phyloP scores from a whole-genome alignment of 2,113 vertebrate species.

The Epinephelus lanceolatus region DNA sequence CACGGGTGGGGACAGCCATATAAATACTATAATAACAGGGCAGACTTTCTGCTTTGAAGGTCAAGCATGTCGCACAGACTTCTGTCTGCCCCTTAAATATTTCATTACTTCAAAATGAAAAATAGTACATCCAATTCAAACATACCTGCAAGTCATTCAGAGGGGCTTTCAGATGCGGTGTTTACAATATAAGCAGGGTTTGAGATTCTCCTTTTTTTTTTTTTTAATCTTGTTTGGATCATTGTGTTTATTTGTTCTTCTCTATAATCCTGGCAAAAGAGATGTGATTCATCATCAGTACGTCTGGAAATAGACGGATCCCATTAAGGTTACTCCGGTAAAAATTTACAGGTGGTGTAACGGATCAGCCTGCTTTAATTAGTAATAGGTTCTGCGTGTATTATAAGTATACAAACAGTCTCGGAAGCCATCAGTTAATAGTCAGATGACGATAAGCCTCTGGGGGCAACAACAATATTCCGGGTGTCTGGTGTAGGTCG shows the following conservation, averaged over 20 bases:
- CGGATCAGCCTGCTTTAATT: slow-evolving; percentile 12
- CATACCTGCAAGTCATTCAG: slow-evolving; percentile 75
- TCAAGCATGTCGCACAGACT: slow-evolving; percentile 72
- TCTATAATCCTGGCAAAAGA: slow-evolving; percentile 9
- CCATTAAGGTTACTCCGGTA: neutral
- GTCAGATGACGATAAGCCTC: too few relatives aligned
- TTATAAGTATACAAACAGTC: neutral
- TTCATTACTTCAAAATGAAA: slow-evolving; percentile 85
- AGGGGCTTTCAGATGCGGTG: slow-evolving; percentile 47
- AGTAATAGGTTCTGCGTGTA: neutral
- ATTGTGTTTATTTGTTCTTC: slow-evolving; percentile 43
- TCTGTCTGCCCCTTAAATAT: slow-evolving; percentile 81
- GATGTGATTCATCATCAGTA: slow-evolving; percentile 17
- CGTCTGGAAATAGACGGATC: slow-evolving; percentile 15
- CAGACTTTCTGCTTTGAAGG: slow-evolving; percentile 80
- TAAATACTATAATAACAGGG: slow-evolving; percentile 84
- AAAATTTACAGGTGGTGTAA: slow-evolving; percentile 13
- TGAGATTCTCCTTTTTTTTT: neutral
- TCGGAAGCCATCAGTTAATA: too few relatives aligned
- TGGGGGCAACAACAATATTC: too few relatives aligned
- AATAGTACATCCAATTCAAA: slow-evolving; percentile 82
- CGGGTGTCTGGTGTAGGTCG: too few relatives aligned
- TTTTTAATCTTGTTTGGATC: slow-evolving; percentile 30
- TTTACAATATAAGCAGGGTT: slow-evolving; percentile 54
- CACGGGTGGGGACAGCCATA: slow-evolving; percentile 68